Conservation (phyloP, 2,113 vertebrate species). For the Sisor rabdophorus region DNA sequence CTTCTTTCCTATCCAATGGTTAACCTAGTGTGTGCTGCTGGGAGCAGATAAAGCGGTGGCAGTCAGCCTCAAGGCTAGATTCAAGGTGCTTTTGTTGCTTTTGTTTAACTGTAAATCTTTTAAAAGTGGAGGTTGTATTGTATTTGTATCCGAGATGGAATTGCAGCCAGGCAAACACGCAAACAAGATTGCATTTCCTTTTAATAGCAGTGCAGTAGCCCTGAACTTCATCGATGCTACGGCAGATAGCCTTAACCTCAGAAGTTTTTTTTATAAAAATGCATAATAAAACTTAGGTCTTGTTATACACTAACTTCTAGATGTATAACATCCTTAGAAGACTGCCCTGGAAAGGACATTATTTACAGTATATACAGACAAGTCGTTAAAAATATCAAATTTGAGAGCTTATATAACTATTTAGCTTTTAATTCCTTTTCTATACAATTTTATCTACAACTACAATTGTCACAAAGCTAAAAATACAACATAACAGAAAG, state of each 20-base stretch:
- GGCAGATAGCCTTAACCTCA: conserved; percentile 43
- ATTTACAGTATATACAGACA: conserved; percentile 52
- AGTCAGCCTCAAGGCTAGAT: conserved; percentile 35
- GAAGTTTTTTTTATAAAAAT: conserved; percentile 60
- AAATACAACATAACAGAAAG: not conserved
- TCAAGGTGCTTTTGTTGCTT: conserved; percentile 6
- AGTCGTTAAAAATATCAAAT: not conserved
- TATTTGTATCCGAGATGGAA: conserved; percentile 15
- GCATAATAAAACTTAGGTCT: conserved; percentile 61
- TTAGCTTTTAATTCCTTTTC: not conserved
- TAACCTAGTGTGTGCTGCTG: conserved; percentile 19
- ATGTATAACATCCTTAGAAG: conserved; percentile 58
- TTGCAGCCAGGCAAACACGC: conserved; percentile 1
- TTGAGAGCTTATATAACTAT: not conserved
- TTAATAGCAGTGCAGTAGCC: conserved; percentile 26
- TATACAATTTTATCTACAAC: no score
- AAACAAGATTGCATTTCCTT: conserved; percentile 26
- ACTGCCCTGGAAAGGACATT: conserved; percentile 60
- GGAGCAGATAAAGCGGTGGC: conserved; percentile 37
- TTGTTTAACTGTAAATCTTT: conserved; percentile 44
- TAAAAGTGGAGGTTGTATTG: conserved; percentile 20
- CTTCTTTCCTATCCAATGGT: conserved; percentile 18
- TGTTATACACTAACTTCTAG: conserved; percentile 49
- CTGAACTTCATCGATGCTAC: conserved; percentile 40
- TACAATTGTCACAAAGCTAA: not conserved